A percentile compares a stretch with the other conserved stretches of the same genome.
Conservation (phyloP, 2,797 vertebrate genomes). For the Xiphophorus birchmanni region DNA sequence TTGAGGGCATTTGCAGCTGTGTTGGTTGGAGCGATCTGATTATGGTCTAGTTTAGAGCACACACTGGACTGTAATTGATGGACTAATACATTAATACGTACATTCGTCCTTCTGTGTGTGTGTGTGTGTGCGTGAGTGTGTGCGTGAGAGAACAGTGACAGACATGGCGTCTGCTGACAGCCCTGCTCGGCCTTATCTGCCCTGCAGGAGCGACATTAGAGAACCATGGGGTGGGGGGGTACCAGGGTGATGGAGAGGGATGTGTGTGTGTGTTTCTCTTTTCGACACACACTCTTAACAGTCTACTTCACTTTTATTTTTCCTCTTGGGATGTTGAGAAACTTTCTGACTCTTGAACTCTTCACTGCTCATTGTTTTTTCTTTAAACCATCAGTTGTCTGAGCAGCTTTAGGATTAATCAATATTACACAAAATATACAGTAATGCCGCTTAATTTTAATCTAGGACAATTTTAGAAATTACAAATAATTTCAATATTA, state of each 20-base stretch:
- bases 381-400: not conserved
- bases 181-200: slow-evolving; percentile 61
- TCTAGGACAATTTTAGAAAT: not conserved
- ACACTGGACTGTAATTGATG: slow-evolving; percentile 39
- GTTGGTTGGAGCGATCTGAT: slow-evolving; percentile 41
- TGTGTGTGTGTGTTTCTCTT: slow-evolving; percentile 19
- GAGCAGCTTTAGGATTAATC: not conserved
- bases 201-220: slow-evolving; percentile 61
- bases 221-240: slow-evolving; percentile 12
- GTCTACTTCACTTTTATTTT: slow-evolving; percentile 40
- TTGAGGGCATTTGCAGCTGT: slow-evolving; percentile 36
- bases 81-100: slow-evolving; percentile 26
- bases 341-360: slow-evolving; percentile 13
- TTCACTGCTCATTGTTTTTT: not conserved
- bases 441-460: not conserved
- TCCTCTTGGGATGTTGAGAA: slow-evolving; percentile 11
- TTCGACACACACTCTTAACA: slow-evolving; percentile 47
- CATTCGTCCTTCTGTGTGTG: slow-evolving; percentile 16
- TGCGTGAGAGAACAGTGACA: slow-evolving; percentile 40
- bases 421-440: not conserved
- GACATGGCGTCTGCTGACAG: slow-evolving; percentile 59
- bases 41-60: slow-evolving; percentile 30
- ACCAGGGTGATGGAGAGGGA: slow-evolving; percentile 5
- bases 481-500: not conserved
- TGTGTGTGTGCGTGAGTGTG: slow-evolving; percentile 2